Evolutionary conservation across 1,140 invertebrate species (phyloP), one percentile per base, ranked within the genome.

Genomic region (Gerris buenoi): DNA sequence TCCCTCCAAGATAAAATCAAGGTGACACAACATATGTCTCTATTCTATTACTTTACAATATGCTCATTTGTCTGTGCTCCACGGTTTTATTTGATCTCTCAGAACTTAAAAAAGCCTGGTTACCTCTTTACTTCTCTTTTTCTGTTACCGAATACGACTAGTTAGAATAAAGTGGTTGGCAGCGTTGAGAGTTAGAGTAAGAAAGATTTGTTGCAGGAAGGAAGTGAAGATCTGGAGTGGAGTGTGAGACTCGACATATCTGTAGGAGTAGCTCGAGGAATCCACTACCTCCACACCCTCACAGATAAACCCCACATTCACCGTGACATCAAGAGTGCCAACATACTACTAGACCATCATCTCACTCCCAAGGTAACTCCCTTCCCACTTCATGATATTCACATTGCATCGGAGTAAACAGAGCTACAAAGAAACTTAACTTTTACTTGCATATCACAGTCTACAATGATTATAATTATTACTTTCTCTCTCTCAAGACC

Each of bases 301-400:
- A 22, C n/a, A 13, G 72, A 76, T 1, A 78, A 77, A 63, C 82
- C 83, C 14, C 76, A 87, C 23, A 82, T 89, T 68, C 87, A 90
- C 75, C 78, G 87, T 67, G 88, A 90, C 77, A 82, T 90, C 22
- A 90, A 90, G 77, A 85, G 83, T 76, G 86, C 87, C 1, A 90
- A 90, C 77, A 85, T 90, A 75, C 75, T 90, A 27, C 73, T 90
- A 14, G 85, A 86, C 73, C 76, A 76, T 62, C 75, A 83, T 64
- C 81, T 81, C 71, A 76, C 79, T 25, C 82, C 87, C 1, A 90
- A 87, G 79, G 85, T 86, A 78, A 70, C 65, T 68, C 62, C 66
- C 70, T 66, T 64, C 10, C 27, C 1, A 70, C 62, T 58, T 67
- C 13, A 29, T 67, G 10, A 13, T 13, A 56, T 56, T 56, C 46